These are phyloP conservation scores for Scyliorhinus canicula DNA, from an alignment of 2,797 vertebrate species.

Conservation along the genomic window DNA sequence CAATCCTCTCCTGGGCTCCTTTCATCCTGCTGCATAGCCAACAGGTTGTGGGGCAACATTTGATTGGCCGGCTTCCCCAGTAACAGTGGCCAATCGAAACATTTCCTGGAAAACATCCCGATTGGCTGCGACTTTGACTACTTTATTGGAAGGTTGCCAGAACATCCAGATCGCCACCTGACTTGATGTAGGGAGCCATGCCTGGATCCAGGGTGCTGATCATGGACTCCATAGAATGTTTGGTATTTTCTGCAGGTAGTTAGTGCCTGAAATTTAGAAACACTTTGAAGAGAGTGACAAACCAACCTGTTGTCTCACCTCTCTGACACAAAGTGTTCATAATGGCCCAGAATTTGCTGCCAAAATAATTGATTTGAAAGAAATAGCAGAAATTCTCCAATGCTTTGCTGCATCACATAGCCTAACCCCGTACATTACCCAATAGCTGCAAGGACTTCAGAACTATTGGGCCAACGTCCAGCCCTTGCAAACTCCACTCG, in stretches of 20 bases:
- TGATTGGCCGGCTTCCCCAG: conserved; percentile 80
- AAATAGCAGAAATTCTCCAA: background rate
- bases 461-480: background rate
- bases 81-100: conserved; percentile 86
- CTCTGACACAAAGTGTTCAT: background rate
- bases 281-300: background rate
- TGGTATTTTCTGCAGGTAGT: background rate
- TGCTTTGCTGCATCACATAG: background rate
- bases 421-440: background rate
- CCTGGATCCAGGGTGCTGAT: too few species aligned
- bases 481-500: background rate
- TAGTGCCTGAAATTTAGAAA: background rate
- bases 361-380: background rate
- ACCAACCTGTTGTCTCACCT: background rate
- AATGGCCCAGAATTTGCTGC: background rate
- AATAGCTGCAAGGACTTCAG: background rate
- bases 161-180: conserved; percentile 86
- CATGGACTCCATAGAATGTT: background rate
- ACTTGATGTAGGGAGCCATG: too few species aligned
- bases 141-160: conserved; percentile 87
- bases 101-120: conserved; percentile 92
- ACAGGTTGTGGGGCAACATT: conserved; percentile 94
- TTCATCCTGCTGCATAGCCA: conserved; percentile 87
- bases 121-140: conserved; percentile 77
- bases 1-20: too few species aligned